Conservation (phyloP, 2,888 invertebrate genomes). For the Panopea generosa region DNA sequence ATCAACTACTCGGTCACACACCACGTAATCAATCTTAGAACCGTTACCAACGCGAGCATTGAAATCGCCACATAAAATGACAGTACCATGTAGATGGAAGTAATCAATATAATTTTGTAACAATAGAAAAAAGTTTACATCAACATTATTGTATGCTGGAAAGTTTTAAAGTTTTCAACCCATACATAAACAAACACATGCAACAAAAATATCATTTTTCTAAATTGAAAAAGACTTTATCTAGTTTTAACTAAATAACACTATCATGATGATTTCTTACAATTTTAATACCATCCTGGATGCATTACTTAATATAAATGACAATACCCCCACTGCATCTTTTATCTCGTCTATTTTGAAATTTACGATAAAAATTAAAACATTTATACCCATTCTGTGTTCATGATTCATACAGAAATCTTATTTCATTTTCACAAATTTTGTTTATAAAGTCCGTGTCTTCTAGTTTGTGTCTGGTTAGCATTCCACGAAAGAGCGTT, state of each 20-base stretch:
- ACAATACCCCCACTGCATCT: slow-evolving; percentile 20
- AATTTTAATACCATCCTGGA: slow-evolving; percentile 10
- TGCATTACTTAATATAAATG: neutral
- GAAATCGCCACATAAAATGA: too few species aligned
- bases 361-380: slow-evolving; percentile 7
- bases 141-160: slow-evolving; percentile 27
- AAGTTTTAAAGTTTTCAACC: slow-evolving; percentile 29
- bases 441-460: slow-evolving; percentile 12
- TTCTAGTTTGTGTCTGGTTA: slow-evolving; percentile 6
- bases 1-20: too few species aligned
- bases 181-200: slow-evolving; percentile 25
- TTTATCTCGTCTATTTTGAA: neutral
- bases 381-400: neutral
- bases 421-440: slow-evolving; percentile 10
- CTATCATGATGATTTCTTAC: slow-evolving; percentile 27
- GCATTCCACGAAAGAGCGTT: slow-evolving; percentile 22
- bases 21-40: too few species aligned
- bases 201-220: slow-evolving; percentile 20
- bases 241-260: slow-evolving; percentile 31
- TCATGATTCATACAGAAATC: slow-evolving; percentile 24
- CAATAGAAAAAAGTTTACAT: slow-evolving; percentile 23
- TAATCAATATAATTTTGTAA: slow-evolving; percentile 39
- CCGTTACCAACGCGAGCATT: too few species aligned
- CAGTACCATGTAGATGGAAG: too few species aligned
- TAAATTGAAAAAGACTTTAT: slow-evolving; percentile 7